Percentiles rank a stretch among this genome's conserved stretches.
Evolutionary conservation across 2,113 vertebrate species (phyloP).

Genomic region (Onychostoma macrolepis): DNA sequence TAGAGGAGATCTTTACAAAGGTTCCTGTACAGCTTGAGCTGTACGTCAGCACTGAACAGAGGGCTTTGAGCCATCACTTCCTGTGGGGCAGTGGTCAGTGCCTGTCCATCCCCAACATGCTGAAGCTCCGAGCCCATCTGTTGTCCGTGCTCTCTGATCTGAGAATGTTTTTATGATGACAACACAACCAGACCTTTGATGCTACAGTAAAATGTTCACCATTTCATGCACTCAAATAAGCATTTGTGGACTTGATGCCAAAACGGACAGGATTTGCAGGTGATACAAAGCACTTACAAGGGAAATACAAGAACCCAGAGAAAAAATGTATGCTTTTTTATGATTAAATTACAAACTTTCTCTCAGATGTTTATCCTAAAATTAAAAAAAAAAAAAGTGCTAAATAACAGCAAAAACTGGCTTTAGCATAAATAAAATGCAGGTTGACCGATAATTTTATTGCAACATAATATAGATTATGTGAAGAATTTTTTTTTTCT

Average conservation of each 20-base stretch:
- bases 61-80: conserved; percentile 20
- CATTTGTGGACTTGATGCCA: not conserved
- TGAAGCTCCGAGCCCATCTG: conserved; percentile 9
- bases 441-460: not conserved
- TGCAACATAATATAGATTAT: not conserved
- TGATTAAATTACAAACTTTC: not conserved
- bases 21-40: not conserved
- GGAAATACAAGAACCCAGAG: not conserved
- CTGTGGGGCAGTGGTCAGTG: conserved; percentile 15
- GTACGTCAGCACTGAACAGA: conserved; percentile 10
- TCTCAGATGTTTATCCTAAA: not conserved
- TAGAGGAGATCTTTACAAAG: not conserved
- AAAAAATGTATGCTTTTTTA: not conserved
- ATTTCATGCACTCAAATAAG: not conserved
- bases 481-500: not conserved
- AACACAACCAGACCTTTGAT: not conserved
- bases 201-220: not conserved
- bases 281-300: not conserved
- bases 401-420: not conserved
- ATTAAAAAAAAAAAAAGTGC: too few relatives aligned
- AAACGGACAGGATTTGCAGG: not conserved
- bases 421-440: not conserved
- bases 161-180: not conserved
- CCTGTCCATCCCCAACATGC: not conserved
- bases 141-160: not conserved